phyloP scores from a whole-genome alignment of 2,888 invertebrate genomes.

The Spicauda simplicius region DNA sequence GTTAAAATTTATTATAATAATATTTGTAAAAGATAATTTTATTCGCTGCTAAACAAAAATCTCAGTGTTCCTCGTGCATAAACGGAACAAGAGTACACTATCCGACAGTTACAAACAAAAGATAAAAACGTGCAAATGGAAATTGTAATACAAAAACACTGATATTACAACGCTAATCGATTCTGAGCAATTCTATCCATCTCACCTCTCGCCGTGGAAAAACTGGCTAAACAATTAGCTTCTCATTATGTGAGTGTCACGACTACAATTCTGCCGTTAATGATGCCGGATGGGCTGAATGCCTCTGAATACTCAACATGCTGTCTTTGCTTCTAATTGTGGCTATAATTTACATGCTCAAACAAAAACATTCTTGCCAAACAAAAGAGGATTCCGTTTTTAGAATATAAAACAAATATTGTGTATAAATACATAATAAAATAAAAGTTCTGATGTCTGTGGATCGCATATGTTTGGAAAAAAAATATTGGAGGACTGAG shows the following conservation, averaged over 20 bases:
- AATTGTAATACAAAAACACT: not conserved
- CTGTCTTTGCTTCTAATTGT: not conserved
- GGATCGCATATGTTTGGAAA: no score
- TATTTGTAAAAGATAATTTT: no score
- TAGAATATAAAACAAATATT: not conserved
- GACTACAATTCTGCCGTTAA: slow-evolving; percentile 3
- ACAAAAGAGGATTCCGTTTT: not conserved
- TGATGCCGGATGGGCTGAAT: not conserved
- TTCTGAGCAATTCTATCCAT: not conserved
- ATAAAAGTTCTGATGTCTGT: no score
- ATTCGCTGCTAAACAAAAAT: no score
- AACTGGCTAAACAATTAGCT: slow-evolving; percentile 2
- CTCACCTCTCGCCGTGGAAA: slow-evolving; percentile 3
- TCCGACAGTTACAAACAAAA: not conserved
- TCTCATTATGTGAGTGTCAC: slow-evolving; percentile 7
- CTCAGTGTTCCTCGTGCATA: no score
- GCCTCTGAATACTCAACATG: not conserved
- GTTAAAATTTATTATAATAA: no score
- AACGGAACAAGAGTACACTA: not conserved
- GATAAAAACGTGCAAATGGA: not conserved
- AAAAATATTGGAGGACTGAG: no score
- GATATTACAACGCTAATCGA: not conserved
- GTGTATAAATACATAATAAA: no score
- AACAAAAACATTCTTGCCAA: not conserved
- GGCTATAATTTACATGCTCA: not conserved